Evolutionary conservation across 2,888 invertebrate genomes (phyloP).

Genomic region (Trilocha varians): DNA sequence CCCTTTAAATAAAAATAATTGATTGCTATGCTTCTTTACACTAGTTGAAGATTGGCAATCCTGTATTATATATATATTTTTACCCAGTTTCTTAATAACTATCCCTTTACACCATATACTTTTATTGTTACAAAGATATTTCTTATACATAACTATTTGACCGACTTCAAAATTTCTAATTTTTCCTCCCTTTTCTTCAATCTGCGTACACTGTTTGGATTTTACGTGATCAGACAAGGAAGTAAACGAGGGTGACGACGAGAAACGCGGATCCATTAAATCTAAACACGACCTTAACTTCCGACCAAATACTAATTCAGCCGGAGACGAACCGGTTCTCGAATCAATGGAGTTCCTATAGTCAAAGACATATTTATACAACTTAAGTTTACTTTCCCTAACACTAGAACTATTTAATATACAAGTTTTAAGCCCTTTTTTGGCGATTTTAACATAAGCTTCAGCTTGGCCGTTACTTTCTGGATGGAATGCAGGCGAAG

Average conservation of each 20-base stretch:
- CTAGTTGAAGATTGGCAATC: too few relatives aligned
- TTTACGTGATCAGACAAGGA: slow-evolving; percentile 5
- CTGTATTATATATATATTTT: slow-evolving; percentile 7
- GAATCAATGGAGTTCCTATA: slow-evolving; percentile 15
- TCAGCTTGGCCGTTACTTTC: slow-evolving; percentile 8
- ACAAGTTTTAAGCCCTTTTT: slow-evolving; percentile 17
- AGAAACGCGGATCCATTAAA: slow-evolving; percentile 5
- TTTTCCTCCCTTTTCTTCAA: slow-evolving; percentile 2
- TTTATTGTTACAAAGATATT: slow-evolving; percentile 5
- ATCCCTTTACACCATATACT: slow-evolving; percentile 9
- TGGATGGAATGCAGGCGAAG: slow-evolving; percentile 18
- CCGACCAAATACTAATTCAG: slow-evolving; percentile 12
- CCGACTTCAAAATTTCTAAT: too few relatives aligned
- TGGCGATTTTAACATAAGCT: slow-evolving; percentile 16
- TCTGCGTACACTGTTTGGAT: slow-evolving; percentile 12
- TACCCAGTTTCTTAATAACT: slow-evolving; percentile 8
- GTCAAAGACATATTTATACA: slow-evolving; percentile 18
- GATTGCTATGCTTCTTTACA: too few relatives aligned
- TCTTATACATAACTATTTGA: slow-evolving; percentile 10
- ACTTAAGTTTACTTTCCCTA: slow-evolving; percentile 1
- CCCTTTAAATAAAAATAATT: too few relatives aligned
- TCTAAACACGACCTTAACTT: slow-evolving; percentile 12
- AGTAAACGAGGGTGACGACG: slow-evolving; percentile 6
- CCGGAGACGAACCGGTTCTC: slow-evolving; percentile 12
- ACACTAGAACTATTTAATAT: too few relatives aligned